Base-by-base conservation (phyloP, 2,113 vertebrate species). In the Ammospiza nelsoni region DNA sequence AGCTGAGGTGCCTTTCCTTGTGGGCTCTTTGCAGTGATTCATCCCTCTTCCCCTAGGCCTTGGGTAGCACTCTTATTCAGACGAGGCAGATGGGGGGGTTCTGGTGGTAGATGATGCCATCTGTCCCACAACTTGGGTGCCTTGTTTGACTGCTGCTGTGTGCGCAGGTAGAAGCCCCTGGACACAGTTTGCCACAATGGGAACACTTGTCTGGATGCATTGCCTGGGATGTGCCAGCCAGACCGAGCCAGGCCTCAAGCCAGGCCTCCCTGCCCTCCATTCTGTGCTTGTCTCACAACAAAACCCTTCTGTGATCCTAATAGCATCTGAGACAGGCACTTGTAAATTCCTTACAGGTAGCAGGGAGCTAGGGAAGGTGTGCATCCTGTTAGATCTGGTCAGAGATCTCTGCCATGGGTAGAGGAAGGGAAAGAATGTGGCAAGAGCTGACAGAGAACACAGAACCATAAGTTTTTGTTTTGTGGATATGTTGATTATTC, bases 91-190 rank as follows among this genome's bases (percentile, higher is more conserved):
- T 29, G 35, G 9, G 11, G 4, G 4, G 9, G 6, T 8, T 65
- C 49, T 29, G 22, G 51, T 23, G 58, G 35, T 6, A 31, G 31
- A 35, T 1, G 0, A 9, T 37, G 21, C 31, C 35, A 51, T 35
- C 11, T 43, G 58, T 73, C 58, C 31, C 2, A 0, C 23, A 16
- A 35, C 27, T 51, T 0, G 0, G 22, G 25, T 58, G 31, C 35
- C 49, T 43, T 33, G 11, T 65, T 58, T 51, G 59, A 4, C 43
- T 15, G 17, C 25, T 19, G 31, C 5, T 9, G 7, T 2, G n/a
- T 9, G 8, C 9, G 3, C 2, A 5, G 41, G 12, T 37, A 77
- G 37, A 11, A 35, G 29, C 13, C 17, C 25, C 41, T 63, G 35
- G 25, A 20, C 11, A 3, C 28, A 6, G 11, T 35, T 31, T 35